Base-by-base conservation (phyloP, 2,888 invertebrate genomes). In the Polietes domitor region DNA sequence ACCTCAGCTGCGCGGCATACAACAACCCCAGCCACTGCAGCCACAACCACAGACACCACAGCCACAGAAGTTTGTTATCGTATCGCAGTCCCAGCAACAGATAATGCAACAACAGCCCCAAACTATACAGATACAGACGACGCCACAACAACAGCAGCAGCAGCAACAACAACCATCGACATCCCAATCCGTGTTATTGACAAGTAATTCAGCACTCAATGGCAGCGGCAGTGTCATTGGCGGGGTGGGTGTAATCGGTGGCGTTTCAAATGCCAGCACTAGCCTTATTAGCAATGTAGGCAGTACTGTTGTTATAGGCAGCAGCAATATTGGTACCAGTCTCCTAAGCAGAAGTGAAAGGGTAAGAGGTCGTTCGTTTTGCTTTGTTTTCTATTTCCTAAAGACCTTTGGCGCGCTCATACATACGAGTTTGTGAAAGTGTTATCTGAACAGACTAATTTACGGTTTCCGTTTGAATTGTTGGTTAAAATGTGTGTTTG, bases 51-150 rank as follows among this genome's bases (percentile, higher is more conserved):
- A 80, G 21, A 32, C 78, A 24, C 80, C 83, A 41, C 70, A 77
- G 37, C 79, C 89, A 0, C 91, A 90, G 47, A 91, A 91, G 83
- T 91, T 90, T 83, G 92, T 91, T 19, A 91, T 91, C 53, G 89
- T 91, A 9, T 88, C 91, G 0, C 92, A 91, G 80, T 85, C 87
- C 75, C 89, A 77, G 53, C 80, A 76, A 76, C 86, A 86, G 73
- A 82, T 84, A 82, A 68, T 55, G 37, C 82, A 78, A 72, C 85
- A 83, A 47, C 89, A 87, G 80, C 89, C 86, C 58, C 90, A 87
- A 74, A 78, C 87, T 4, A 83, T 80, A 81, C 83, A 82, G 50
- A n/a, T 79, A 37, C 86, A 86, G 58, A 80, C 74, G 73, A 73
- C 85, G 28, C 73, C 71, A 41, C 85, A 77, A 41, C 80, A 87